Evolutionary conservation across 2,888 invertebrate species (phyloP).

Genomic region (Tanypteryx hageni): DNA sequence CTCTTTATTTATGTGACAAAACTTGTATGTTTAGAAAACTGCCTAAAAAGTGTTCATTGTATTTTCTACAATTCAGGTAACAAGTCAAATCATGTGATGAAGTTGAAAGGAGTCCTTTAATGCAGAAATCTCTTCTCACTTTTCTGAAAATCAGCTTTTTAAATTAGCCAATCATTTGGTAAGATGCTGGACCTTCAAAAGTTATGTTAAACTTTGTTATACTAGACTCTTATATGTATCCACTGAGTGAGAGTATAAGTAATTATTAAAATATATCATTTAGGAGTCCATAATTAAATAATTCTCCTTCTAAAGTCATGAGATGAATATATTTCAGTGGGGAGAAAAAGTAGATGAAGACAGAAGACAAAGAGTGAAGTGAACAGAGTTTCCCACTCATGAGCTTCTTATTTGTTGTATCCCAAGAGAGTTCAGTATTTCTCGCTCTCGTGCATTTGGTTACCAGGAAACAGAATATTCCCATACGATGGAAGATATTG

Average conservation of each 20-base stretch:
- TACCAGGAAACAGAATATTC: slow-evolving; percentile 55
- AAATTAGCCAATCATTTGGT: background rate
- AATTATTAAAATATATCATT: background rate
- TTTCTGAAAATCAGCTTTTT: background rate
- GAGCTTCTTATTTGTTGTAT: slow-evolving; percentile 55
- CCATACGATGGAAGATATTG: slow-evolving; percentile 44
- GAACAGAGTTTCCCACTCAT: slow-evolving; percentile 44
- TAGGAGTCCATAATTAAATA: background rate
- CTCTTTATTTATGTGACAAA: slow-evolving; percentile 37
- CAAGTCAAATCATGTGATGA: background rate
- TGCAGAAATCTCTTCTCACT: background rate
- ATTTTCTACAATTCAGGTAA: slow-evolving; percentile 38
- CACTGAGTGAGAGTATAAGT: background rate
- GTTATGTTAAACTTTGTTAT: background rate
- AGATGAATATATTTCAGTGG: background rate
- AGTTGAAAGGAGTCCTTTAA: background rate
- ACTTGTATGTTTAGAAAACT: slow-evolving; percentile 46
- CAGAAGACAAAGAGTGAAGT: slow-evolving; percentile 20
- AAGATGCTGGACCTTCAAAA: background rate
- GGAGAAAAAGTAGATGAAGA: slow-evolving; percentile 17
- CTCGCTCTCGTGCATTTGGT: slow-evolving; percentile 52
- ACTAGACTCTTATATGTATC: background rate
- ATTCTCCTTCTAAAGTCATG: background rate
- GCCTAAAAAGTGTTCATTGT: slow-evolving; percentile 61
- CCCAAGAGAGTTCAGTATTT: slow-evolving; percentile 30